Conservation (phyloP, 2,113 vertebrate genomes). For the Rhizomys pruinosus region DNA sequence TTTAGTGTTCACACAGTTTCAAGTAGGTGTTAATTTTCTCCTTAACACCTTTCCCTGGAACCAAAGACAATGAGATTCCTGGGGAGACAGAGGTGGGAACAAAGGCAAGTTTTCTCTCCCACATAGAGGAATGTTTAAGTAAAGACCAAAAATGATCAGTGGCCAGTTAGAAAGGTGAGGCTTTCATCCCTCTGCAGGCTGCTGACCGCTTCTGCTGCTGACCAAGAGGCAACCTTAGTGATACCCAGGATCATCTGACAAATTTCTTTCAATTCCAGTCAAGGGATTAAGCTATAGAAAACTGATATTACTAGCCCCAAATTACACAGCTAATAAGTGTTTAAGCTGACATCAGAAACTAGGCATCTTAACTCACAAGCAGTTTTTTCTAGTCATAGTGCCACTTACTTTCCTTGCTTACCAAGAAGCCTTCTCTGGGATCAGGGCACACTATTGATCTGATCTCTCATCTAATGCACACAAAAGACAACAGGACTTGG, state of each 20-base stretch:
- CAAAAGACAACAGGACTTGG: not conserved
- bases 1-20: constrained; percentile 50
- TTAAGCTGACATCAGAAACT: not conserved
- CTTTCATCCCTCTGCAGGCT: constrained; percentile 4
- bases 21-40: constrained; percentile 56
- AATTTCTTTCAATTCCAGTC: not conserved
- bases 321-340: not conserved
- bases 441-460: not conserved
- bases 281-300: not conserved
- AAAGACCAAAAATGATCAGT: constrained; percentile 45
- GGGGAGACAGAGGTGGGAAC: constrained; percentile 8
- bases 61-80: constrained; percentile 46
- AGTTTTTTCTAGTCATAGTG: not conserved
- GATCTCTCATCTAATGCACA: constrained; percentile 9
- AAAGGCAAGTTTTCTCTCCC: constrained; percentile 21
- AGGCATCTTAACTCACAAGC: not conserved
- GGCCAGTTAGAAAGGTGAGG: not conserved
- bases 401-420: not conserved
- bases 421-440: not conserved
- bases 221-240: not conserved
- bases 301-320: not conserved
- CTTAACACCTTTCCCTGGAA: constrained; percentile 62
- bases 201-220: not conserved
- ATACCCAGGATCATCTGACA: not conserved
- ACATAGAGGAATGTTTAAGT: constrained; percentile 43